Percentiles rank a stretch among this genome's conserved stretches.
phyloP scores from a whole-genome alignment of 2,113 vertebrate species.

The Shinisaurus crocodilurus region DNA sequence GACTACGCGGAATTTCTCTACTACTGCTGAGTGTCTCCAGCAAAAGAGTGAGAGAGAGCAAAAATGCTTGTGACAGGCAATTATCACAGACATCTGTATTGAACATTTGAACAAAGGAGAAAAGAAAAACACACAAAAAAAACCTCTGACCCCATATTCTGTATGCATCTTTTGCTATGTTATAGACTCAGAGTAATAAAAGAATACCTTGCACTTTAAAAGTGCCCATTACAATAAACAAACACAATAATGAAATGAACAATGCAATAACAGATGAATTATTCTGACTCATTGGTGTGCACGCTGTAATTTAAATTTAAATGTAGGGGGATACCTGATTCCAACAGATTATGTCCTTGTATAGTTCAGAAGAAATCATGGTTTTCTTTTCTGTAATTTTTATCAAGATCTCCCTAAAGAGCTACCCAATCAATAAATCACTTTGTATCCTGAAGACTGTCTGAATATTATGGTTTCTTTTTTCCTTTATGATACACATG shows the following conservation, averaged over 20 bases:
- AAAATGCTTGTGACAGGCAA: background rate
- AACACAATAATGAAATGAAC: background rate
- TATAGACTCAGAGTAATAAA: background rate
- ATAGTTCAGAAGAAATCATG: too few species aligned
- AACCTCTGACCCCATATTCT: conserved; percentile 7
- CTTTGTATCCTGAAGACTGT: too few species aligned
- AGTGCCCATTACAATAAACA: background rate
- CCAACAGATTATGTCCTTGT: too few species aligned
- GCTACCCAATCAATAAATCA: too few species aligned
- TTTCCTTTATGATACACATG: too few species aligned
- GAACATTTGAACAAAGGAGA: background rate
- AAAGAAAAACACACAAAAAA: background rate
- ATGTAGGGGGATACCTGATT: too few species aligned
- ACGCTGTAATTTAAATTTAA: too few species aligned
- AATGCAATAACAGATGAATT: background rate
- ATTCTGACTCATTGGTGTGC: background rate
- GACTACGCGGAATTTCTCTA: conserved; percentile 66
- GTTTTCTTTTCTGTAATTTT: too few species aligned
- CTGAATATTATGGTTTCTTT: too few species aligned
- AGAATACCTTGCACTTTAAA: background rate
- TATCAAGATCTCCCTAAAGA: too few species aligned
- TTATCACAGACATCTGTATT: background rate
- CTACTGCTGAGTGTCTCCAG: conserved; percentile 52
- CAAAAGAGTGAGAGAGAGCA: background rate
- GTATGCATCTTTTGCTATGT: background rate